Conservation (phyloP, 1,140 invertebrate genomes). For the Vollenhovia emeryi region DNA sequence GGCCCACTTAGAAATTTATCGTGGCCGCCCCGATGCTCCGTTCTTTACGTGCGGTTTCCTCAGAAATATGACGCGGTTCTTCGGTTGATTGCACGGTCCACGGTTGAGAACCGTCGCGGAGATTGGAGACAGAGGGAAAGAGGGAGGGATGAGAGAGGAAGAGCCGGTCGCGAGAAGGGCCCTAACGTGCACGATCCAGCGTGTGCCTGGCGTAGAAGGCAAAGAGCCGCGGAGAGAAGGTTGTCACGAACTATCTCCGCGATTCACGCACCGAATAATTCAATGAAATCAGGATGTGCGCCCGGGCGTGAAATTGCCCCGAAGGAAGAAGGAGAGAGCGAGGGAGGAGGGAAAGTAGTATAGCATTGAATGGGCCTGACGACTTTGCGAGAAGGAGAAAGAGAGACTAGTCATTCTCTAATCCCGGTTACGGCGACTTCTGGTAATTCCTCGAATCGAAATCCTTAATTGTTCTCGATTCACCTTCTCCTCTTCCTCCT, state of each 20-base stretch:
- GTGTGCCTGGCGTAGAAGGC: slow-evolving; percentile 25
- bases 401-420: background rate
- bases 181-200: background rate
- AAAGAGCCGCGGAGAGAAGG: slow-evolving; percentile 57
- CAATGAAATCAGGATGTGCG: slow-evolving; percentile 71
- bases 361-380: slow-evolving; percentile 27
- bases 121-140: background rate
- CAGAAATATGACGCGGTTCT: slow-evolving; percentile 12
- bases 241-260: slow-evolving; percentile 65
- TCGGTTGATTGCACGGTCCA: background rate
- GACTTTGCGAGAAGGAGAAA: background rate
- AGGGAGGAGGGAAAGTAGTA: background rate
- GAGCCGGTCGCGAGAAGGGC: background rate
- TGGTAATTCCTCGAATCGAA: slow-evolving; percentile 20
- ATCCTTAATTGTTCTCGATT: slow-evolving; percentile 28
- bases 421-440: slow-evolving; percentile 16
- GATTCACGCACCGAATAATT: slow-evolving; percentile 71
- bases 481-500: background rate
- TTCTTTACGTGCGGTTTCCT: background rate
- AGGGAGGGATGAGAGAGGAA: background rate
- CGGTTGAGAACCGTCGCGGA: slow-evolving; percentile 13
- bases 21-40: background rate
- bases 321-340: background rate
- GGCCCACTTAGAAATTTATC: slow-evolving; percentile 34
- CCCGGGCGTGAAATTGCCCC: slow-evolving; percentile 64